A percentile compares a stretch with the other conserved stretches of the same genome.
Evolutionary conservation across 2,888 invertebrate species (phyloP).

Genomic region (Limenitis camilla): DNA sequence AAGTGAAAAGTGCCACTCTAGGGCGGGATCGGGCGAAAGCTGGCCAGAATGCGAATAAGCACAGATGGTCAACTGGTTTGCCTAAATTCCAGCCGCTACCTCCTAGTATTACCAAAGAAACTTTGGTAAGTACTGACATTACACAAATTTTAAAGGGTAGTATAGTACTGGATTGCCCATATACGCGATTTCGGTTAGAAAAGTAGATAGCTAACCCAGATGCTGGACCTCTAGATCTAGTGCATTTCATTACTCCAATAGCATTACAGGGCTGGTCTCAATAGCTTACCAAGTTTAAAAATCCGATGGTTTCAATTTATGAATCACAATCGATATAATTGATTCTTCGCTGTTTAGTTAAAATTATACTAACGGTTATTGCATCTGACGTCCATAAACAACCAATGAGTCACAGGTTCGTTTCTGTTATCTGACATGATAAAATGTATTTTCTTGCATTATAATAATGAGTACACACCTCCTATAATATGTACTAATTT

Average conservation of each 20-base stretch:
- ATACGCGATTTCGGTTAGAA: background rate
- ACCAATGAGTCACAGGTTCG: background rate
- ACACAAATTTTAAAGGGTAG: background rate
- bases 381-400: too few relatives aligned
- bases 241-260: too few relatives aligned
- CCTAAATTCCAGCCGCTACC: constrained; percentile 82
- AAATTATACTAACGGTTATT: background rate
- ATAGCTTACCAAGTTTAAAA: too few relatives aligned
- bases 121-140: constrained; percentile 82
- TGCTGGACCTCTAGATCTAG: too few relatives aligned
- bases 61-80: constrained; percentile 81
- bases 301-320: too few relatives aligned
- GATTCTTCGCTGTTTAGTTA: background rate
- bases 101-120: constrained; percentile 85
- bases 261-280: too few relatives aligned
- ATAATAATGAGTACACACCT: background rate
- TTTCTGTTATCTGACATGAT: background rate
- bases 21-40: constrained; percentile 78
- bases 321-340: too few relatives aligned
- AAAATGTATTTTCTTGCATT: background rate
- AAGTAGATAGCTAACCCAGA: too few relatives aligned
- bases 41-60: constrained; percentile 56
- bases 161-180: background rate
- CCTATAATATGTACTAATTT: too few relatives aligned
- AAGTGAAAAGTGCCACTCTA: constrained; percentile 79